Evolutionary conservation across 2,888 invertebrate species (phyloP).

Genomic region (Branchipolynoe longqiensis): DNA sequence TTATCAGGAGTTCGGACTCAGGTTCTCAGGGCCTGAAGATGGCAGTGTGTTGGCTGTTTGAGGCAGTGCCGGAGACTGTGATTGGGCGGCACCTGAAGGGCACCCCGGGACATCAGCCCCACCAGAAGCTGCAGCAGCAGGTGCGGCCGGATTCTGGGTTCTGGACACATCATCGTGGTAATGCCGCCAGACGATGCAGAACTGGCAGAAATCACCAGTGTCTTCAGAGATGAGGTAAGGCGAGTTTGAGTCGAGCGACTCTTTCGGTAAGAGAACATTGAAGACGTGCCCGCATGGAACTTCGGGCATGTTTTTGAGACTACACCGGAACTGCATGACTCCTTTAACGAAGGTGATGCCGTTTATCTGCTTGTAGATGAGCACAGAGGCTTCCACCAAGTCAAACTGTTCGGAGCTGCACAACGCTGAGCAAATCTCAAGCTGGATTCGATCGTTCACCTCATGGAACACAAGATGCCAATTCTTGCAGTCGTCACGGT

Average conservation of each 20-base stretch:
- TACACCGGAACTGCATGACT: slow-evolving; percentile 59
- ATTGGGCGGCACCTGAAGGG: background rate
- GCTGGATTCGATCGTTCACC: slow-evolving; percentile 10
- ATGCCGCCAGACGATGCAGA: slow-evolving; percentile 42
- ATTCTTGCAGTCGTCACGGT: slow-evolving; percentile 34
- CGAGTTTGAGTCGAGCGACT: slow-evolving; percentile 38
- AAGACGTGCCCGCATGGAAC: slow-evolving; percentile 50
- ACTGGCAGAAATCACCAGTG: slow-evolving; percentile 34
- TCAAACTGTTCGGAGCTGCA: slow-evolving; percentile 32
- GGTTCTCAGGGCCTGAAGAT: background rate
- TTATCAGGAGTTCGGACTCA: slow-evolving; percentile 19
- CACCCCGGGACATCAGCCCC: background rate
- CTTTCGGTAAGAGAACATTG: slow-evolving; percentile 50
- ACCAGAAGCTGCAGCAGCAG: background rate
- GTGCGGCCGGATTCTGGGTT: background rate
- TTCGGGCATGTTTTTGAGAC: background rate
- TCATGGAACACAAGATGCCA: slow-evolving; percentile 51
- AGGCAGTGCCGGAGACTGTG: background rate
- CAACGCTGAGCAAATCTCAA: slow-evolving; percentile 47
- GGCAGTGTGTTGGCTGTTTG: background rate
- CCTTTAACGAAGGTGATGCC: slow-evolving; percentile 53
- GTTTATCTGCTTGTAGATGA: slow-evolving; percentile 60
- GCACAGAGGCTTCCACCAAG: slow-evolving; percentile 56
- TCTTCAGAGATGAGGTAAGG: slow-evolving; percentile 51
- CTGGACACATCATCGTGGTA: slow-evolving; percentile 29